Percentiles rank a stretch among this genome's conserved stretches.
Conservation (phyloP, 2,888 invertebrate species). For the Dasypolia templi region DNA sequence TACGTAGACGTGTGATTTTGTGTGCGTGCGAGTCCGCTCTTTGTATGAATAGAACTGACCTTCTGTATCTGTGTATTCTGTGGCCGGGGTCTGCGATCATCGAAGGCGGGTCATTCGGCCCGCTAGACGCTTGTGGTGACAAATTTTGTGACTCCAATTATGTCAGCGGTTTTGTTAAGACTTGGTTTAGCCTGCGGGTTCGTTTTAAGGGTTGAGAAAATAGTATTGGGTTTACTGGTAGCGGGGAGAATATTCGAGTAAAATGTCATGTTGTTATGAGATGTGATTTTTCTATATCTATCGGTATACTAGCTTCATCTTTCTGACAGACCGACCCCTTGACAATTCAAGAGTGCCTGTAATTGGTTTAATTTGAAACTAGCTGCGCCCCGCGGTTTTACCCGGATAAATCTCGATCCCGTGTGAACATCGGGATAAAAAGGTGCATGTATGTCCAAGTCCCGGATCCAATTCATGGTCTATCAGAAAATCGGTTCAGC, state of each 20-base stretch:
- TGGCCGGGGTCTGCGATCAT: constrained; percentile 46
- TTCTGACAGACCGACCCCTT: no score
- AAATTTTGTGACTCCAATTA: constrained; percentile 61
- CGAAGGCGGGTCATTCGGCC: constrained; percentile 61
- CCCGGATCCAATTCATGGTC: no score
- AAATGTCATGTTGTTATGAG: neutral
- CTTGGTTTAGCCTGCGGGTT: constrained; percentile 54
- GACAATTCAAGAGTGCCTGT: no score
- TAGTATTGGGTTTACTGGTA: constrained; percentile 27
- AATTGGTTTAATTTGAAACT: no score
- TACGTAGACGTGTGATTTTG: neutral
- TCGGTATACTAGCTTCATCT: no score
- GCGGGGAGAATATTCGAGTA: neutral
- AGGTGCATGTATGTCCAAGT: no score
- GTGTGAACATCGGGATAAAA: no score
- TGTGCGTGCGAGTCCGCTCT: no score
- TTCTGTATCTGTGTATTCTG: constrained; percentile 23
- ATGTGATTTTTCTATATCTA: neutral
- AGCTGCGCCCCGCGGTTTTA: no score
- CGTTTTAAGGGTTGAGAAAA: constrained; percentile 24
- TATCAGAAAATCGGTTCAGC: no score
- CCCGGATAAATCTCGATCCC: no score
- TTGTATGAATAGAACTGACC: neutral
- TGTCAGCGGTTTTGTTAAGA: constrained; percentile 63
- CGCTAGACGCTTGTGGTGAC: constrained; percentile 62